Base-by-base conservation (phyloP, 1,140 invertebrate genomes). In the Heterodera schachtii region DNA sequence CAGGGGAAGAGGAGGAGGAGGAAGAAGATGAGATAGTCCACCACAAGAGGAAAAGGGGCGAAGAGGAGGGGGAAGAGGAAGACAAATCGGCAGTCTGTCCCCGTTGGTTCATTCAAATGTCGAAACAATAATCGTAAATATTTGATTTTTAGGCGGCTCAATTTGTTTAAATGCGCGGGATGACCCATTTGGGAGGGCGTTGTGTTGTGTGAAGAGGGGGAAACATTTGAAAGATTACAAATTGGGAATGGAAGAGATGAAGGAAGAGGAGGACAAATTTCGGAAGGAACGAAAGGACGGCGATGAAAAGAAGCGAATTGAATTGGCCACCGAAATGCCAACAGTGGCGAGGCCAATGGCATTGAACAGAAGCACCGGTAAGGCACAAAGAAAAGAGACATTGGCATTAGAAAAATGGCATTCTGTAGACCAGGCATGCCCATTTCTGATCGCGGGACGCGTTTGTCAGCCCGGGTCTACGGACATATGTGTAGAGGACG, bases 401-500 rank as follows among this genome's bases (percentile, higher is more conserved):
- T 52, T 6, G 6, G 49, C 67, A 7, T 57, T 2, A 83, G 41
- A 52, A 52, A 52, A 52, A 52, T 31, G 31, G 31, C 31, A 31
- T 31, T 31, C 31, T 31, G 31, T 31, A 83, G 82, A 83, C 85
- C 64, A 73, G 11, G n/a, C 83, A 13, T 83, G 82, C 66, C 82
- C 82, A 11, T 64, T 73, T 8, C 57, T 83, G 19, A 83, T 83
- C 13, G 46, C 82, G 43, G 46, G 44, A 43, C 76, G 82, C 41
- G 11, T 8, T 41, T 83, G 82, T 57, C 41, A 6, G 7, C 78
- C 82, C 9, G 82, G 82, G 66, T 86, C 84, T 16, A 66, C 69
- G 3, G 41, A 86, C 44, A 75, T 81, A n/a, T 83, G 82, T 49
- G 67, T 47, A 2, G 82, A 83, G 41, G 82, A 83, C n/a, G 52